Conservation (phyloP, 2,113 vertebrate species). For the Halichoerus grypus region DNA sequence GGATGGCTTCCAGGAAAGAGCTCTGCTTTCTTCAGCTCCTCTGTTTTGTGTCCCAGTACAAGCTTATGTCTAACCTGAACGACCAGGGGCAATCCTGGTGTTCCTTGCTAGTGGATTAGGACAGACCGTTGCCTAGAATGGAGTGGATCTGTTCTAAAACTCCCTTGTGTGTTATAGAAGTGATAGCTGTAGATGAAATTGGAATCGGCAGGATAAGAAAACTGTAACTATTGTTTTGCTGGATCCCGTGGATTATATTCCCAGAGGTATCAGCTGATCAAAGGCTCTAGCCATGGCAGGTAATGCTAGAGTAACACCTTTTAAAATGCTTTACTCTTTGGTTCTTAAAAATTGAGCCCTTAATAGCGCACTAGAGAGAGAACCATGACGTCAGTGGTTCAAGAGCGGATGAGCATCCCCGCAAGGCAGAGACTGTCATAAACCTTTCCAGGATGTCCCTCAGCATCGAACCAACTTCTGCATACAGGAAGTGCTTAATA, state of each 20-base stretch:
- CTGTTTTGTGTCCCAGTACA: background rate
- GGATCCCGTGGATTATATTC: background rate
- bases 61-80: accelerated
- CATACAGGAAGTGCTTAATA: background rate
- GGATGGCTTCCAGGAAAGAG: background rate
- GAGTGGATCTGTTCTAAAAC: background rate
- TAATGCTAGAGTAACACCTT: background rate
- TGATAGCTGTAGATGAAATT: background rate
- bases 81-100: background rate
- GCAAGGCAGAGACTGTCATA: background rate
- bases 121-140: background rate
- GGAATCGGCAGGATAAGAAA: background rate
- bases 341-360: background rate
- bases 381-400: accelerated
- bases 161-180: accelerated
- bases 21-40: background rate
- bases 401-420: accelerated
- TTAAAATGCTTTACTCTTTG: background rate
- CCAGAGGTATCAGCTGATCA: background rate
- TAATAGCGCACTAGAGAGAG: background rate
- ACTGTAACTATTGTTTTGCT: background rate
- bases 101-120: background rate
- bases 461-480: accelerated
- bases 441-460: background rate
- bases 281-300: background rate